Evolutionary conservation across 2,888 invertebrate genomes (phyloP).

Genomic region (Nephrotoma appendiculata): DNA sequence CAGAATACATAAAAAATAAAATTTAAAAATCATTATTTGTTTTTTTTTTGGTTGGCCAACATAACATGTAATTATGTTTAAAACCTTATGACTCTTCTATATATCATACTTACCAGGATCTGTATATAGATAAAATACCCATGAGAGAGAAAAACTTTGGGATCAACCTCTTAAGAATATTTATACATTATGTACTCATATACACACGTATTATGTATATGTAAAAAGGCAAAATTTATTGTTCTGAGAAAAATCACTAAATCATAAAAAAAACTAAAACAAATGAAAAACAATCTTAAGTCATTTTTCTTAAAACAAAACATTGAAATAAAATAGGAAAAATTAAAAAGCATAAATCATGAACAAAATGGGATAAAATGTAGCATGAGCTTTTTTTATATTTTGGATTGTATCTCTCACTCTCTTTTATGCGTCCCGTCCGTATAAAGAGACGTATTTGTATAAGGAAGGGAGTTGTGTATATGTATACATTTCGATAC

Average conservation of each 20-base stretch:
- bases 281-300: background rate
- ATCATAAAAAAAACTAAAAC: background rate
- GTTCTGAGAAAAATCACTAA: background rate
- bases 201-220: background rate
- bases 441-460: background rate
- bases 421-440: background rate
- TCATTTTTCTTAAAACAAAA: background rate
- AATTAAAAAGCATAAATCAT: background rate
- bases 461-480: background rate
- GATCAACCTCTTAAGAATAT: background rate
- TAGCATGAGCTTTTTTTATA: background rate
- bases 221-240: background rate
- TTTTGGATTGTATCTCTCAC: background rate
- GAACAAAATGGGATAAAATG: background rate
- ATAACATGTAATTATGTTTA: background rate
- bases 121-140: background rate
- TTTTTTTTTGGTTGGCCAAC: background rate
- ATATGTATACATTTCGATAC: background rate
- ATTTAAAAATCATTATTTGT: background rate
- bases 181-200: background rate
- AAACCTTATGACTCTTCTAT: background rate
- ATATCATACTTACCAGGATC: background rate
- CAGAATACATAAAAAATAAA: background rate
- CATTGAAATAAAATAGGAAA: background rate
- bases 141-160: background rate